Evolutionary conservation across 2,113 vertebrate species (phyloP).

Genomic region (Vulpes ferrilata): DNA sequence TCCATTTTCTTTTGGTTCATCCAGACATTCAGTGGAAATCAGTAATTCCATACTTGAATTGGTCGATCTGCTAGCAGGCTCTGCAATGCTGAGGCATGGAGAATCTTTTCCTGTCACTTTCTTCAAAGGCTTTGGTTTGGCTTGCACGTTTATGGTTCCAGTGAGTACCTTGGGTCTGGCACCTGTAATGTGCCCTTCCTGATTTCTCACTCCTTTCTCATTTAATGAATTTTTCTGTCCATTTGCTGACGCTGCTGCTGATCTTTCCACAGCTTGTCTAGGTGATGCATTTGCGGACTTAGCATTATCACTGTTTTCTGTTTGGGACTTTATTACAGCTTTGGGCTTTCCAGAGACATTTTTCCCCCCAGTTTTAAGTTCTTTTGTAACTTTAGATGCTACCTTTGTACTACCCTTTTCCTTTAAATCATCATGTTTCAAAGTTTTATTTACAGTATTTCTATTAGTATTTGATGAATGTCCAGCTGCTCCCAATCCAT

Average conservation of each 20-base stretch:
- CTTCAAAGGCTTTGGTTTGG: constrained; percentile 89
- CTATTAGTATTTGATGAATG: constrained; percentile 87
- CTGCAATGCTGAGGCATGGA: constrained; percentile 75
- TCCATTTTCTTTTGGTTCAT: constrained; percentile 84
- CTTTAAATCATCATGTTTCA: constrained; percentile 90
- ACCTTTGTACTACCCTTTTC: constrained; percentile 90
- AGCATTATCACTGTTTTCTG: constrained; percentile 88
- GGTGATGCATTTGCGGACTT: constrained; percentile 85
- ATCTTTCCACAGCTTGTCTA: constrained; percentile 86
- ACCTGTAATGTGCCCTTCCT: constrained; percentile 90
- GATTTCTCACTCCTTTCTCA: constrained; percentile 86
- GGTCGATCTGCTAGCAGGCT: constrained; percentile 79
- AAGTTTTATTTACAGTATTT: constrained; percentile 88
- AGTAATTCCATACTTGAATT: constrained; percentile 81
- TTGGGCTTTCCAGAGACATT: constrained; percentile 90
- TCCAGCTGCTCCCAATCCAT: constrained; percentile 92
- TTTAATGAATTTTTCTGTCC: constrained; percentile 87
- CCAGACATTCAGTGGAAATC: constrained; percentile 68
- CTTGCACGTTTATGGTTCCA: constrained; percentile 84
- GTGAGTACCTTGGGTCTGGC: constrained; percentile 92
- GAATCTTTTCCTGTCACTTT: constrained; percentile 86
- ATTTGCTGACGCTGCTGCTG: constrained; percentile 83
- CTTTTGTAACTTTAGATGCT: constrained; percentile 86
- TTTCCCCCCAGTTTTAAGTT: constrained; percentile 89
- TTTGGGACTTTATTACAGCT: constrained; percentile 87